Evolutionary conservation across 2,113 vertebrate genomes (phyloP), one percentile per base, ranked within the genome.

Genomic region (Hippocampus comes): DNA sequence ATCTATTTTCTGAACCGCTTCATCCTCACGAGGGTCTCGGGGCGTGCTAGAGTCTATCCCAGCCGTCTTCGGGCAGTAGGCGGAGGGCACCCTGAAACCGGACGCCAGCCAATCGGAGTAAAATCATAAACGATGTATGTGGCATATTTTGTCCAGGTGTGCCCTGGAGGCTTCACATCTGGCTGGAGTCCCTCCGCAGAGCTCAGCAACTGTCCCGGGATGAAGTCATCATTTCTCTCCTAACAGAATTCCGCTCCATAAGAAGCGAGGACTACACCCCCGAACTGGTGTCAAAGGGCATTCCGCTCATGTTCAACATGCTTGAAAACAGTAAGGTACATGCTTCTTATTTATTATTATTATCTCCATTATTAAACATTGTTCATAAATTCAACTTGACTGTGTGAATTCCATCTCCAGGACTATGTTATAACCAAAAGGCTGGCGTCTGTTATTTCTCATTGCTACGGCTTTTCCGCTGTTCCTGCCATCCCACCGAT

Each of bases 81-180:
- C 17, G 4, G 48, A 9, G 48, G 4, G 4, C 15, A 49, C 12
- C 15, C 48, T 49, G 30, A 17, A 49, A 18, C 12, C 17, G 17
- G 48, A 15, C 4, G 2, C 15, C 48, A 18, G 17, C 30, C 5
- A 34, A 34, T 34, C 30, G 30, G 4, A 34, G 30, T 34, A 34
- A 34, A 34, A 15, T 51, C 17, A 51, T 17, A 18, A 18, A 51
- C 49, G 5, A 15, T 51, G 23, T 27, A 48, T 51, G 21, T 49
- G 21, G 5, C 18, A 14, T 23, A 20, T 42, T 46, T 5, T 30
- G 30, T 2, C 55, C 83, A 99, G 97, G 96, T 9, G 93, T 98
- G n/a, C 93, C 96, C 10, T 98, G 96, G 97, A 96, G 93, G 87
- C 91, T 95, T 41, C 95, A 98, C 0, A 90, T 94, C 73, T 99